Base-by-base conservation (phyloP, 2,113 vertebrate species). In the Daubentonia madagascariensis region DNA sequence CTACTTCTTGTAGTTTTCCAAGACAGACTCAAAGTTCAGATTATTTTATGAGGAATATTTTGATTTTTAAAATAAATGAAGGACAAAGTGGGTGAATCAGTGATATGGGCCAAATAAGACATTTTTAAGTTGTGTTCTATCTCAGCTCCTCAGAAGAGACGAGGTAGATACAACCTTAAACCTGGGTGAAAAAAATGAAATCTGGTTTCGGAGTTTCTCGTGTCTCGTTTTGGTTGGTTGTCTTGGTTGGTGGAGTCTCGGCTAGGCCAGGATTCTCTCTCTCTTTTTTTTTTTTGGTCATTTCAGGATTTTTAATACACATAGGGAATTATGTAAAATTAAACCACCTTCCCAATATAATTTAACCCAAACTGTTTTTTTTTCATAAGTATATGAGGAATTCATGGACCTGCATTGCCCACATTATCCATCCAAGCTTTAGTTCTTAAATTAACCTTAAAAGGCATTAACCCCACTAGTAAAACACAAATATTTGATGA, bases 1-100 rank as follows among this genome's bases (percentile, higher is more conserved):
- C 30, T 45, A 2, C 40, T 20, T 0, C n/a, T 35, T 28, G 3
- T 2, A 0, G 23, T 76, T 50, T 59, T 50, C 32, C 43, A 17
- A 78, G 43, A 48, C 32, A 37, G 20, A 7, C 86, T 57, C 30
- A 10, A 3, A 54, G 8, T 68, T 22, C 9, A 54, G 35, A 87
- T 37, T 40, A 16, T 32, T 59, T 59, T 5, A 57, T 54, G 8
- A 43, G 28, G 32, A 73, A 57, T 35, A 20, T 1, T 43, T 59
- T 57, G 23, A 8, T 35, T 57, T 88, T 43, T 28, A 18, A 57
- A 57, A 87, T 22, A 59, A 73, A 68, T 52, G 23, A 28, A 73
- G 57, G 17, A n/a, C 43, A n/a, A 4, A 37, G 54, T 20, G 67
- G 30, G 72, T 32, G 37, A 30, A 35, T 45, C 10, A 13, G 28